Conservation (phyloP, 1,140 invertebrate genomes). For the Bombus sylvicola region DNA sequence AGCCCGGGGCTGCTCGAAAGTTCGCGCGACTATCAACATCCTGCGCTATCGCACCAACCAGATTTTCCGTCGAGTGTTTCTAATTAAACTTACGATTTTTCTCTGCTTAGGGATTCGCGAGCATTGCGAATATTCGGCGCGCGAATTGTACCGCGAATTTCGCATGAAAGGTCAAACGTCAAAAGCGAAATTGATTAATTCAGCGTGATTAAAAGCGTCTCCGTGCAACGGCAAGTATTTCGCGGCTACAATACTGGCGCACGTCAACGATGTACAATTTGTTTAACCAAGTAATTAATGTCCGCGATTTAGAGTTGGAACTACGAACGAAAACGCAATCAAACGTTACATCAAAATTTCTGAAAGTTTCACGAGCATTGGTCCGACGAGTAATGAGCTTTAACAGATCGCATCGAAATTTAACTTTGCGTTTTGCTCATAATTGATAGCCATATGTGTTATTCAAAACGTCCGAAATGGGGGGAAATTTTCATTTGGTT, state of each 20-base stretch:
- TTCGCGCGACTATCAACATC: background rate
- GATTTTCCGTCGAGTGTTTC: background rate
- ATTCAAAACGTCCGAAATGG: background rate
- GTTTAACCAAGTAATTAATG: slow-evolving; percentile 23
- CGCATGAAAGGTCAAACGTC: background rate
- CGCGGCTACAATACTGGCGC: background rate
- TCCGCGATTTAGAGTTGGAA: background rate
- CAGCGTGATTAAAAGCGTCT: slow-evolving; percentile 7
- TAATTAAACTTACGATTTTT: slow-evolving; percentile 2
- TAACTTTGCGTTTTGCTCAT: background rate
- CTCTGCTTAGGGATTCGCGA: background rate
- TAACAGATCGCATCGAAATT: slow-evolving; percentile 24
- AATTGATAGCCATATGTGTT: background rate
- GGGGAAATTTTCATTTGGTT: background rate
- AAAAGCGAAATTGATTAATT: slow-evolving; percentile 6
- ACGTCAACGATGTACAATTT: slow-evolving; percentile 8
- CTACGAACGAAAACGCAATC: slow-evolving; percentile 21
- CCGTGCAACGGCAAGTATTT: background rate
- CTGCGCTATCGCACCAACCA: background rate
- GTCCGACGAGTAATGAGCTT: slow-evolving; percentile 15
- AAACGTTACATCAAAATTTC: slow-evolving; percentile 20
- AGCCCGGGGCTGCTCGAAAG: background rate
- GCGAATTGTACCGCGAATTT: background rate
- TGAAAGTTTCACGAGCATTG: slow-evolving; percentile 16
- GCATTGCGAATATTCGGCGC: background rate